phyloP scores from a whole-genome alignment of 2,797 vertebrate genomes.

The Novumbra hubbsi region DNA sequence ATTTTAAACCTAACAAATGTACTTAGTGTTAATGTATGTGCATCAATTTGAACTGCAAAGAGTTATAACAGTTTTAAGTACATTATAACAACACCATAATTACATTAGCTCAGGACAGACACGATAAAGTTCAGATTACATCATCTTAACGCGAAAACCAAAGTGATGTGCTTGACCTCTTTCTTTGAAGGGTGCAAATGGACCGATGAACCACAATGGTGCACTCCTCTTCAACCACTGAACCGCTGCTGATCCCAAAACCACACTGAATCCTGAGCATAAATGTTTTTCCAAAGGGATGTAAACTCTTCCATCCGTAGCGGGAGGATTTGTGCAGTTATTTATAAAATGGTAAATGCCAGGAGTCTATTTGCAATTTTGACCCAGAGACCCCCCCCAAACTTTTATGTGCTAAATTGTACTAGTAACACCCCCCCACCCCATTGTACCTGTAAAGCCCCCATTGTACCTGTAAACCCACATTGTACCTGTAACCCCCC shows the following conservation, averaged over 20 bases:
- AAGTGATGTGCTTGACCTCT: neutral
- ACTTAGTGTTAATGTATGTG: no score
- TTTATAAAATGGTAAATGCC: constrained; percentile 51
- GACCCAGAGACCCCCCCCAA: constrained; percentile 32
- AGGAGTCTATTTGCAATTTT: constrained; percentile 44
- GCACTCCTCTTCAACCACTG: neutral
- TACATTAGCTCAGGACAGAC: no score
- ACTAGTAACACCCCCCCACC: constrained; percentile 41
- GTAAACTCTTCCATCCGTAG: constrained; percentile 33
- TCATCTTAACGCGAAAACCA: no score
- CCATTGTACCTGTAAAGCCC: constrained; percentile 44
- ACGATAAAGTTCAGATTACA: no score
- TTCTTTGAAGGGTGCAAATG: neutral
- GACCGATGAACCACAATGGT: neutral
- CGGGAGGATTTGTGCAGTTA: constrained; percentile 43
- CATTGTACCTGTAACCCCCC: no score
- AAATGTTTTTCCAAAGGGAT: constrained; percentile 34
- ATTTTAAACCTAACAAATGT: no score
- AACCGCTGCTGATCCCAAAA: constrained; percentile 28
- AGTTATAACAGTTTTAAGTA: no score
- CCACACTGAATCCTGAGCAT: constrained; percentile 23
- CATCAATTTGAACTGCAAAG: no score
- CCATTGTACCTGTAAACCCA: no score
- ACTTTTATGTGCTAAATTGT: no score
- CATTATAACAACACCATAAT: no score